Conservation (phyloP, 2,797 vertebrate genomes). For the Anisognathus igniventris region DNA sequence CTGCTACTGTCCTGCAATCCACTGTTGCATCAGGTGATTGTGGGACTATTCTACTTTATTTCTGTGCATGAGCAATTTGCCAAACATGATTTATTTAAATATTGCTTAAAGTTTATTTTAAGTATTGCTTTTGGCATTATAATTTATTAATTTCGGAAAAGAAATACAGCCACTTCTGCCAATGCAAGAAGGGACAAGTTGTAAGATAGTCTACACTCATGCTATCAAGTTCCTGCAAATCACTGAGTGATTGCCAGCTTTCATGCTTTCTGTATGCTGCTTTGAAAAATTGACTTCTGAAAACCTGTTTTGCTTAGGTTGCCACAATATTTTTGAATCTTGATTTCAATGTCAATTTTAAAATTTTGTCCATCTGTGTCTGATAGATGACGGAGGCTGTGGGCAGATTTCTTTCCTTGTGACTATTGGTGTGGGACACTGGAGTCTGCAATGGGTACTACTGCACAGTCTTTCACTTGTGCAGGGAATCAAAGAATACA, state of each 20-base stretch:
- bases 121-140: background rate
- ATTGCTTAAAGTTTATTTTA: background rate
- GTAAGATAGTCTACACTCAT: background rate
- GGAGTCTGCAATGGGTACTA: background rate
- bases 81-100: background rate
- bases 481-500: background rate
- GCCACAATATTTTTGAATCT: background rate
- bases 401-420: background rate
- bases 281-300: background rate
- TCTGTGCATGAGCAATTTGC: background rate
- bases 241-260: background rate
- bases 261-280: background rate
- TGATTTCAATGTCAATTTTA: background rate
- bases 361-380: background rate
- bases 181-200: background rate
- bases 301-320: background rate
- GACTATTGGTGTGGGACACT: background rate
- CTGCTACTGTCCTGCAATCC: background rate
- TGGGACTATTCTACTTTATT: background rate
- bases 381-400: background rate
- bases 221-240: background rate
- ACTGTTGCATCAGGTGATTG: background rate
- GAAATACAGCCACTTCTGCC: background rate
- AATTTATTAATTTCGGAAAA: background rate
- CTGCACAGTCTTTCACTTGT: background rate